A percentile compares a stretch with the other conserved stretches of the same genome.
Evolutionary conservation across 2,888 invertebrate species (phyloP).

Genomic region (Ephialtes manifestator): DNA sequence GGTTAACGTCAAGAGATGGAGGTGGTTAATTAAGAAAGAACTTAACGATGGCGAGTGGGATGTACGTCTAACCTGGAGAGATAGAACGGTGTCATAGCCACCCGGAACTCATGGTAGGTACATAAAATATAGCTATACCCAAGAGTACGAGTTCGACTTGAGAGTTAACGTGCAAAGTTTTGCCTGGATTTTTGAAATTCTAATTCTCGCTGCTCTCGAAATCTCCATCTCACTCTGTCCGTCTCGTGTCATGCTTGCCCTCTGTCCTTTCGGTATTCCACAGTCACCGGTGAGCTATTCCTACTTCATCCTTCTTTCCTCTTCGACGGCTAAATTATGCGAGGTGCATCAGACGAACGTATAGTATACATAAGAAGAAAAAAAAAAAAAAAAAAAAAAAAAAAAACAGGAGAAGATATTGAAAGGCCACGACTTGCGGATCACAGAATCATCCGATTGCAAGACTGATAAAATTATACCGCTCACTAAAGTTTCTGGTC

Average conservation of each 20-base stretch:
- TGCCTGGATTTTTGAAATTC: constrained; percentile 78
- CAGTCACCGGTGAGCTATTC: background rate
- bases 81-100: constrained; percentile 22
- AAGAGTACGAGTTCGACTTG: constrained; percentile 25
- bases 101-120: constrained; percentile 16
- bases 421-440: background rate
- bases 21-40: constrained; percentile 77
- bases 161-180: constrained; percentile 75
- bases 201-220: constrained; percentile 75
- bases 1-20: constrained; percentile 50
- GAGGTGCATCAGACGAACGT: constrained; percentile 13
- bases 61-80: constrained; percentile 56
- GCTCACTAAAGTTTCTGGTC: background rate
- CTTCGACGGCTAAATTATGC: constrained; percentile 24
- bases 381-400: background rate
- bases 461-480: background rate
- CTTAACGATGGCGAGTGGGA: constrained; percentile 76
- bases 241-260: constrained; percentile 34
- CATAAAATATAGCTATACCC: constrained; percentile 27
- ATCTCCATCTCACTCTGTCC: constrained; percentile 34
- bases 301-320: constrained; percentile 4
- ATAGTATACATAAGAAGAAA: background rate
- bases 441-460: background rate
- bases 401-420: constrained; percentile 10
- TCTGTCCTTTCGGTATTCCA: constrained; percentile 40